Evolutionary conservation across 2,113 vertebrate genomes (phyloP).

Genomic region (Typhlomys cinereus): DNA sequence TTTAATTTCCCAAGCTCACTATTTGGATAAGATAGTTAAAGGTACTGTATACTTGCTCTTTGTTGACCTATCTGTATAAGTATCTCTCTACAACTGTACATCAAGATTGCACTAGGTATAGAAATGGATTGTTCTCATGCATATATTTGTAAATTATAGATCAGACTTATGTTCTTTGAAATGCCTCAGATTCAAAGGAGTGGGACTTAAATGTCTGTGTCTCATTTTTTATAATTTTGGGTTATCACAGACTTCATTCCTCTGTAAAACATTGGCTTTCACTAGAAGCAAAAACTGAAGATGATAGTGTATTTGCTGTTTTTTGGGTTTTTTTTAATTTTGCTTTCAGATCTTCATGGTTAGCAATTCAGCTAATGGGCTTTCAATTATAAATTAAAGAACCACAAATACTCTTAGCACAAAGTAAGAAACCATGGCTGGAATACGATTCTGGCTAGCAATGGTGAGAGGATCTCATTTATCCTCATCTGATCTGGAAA

Average conservation of each 20-base stretch:
- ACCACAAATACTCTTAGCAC: slow-evolving; percentile 43
- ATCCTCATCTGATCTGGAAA: slow-evolving; percentile 13
- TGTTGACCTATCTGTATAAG: slow-evolving; percentile 80
- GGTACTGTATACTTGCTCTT: slow-evolving; percentile 94
- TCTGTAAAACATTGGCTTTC: slow-evolving; percentile 80
- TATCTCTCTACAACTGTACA: slow-evolving; percentile 66
- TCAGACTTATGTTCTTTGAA: slow-evolving; percentile 74
- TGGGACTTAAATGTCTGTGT: slow-evolving; percentile 78
- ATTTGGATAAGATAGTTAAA: slow-evolving; percentile 99
- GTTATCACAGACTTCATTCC: slow-evolving; percentile 71
- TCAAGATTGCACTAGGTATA: slow-evolving; percentile 73
- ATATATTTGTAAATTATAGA: slow-evolving; percentile 78
- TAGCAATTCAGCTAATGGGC: slow-evolving; percentile 49
- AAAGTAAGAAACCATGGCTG: slow-evolving; percentile 65
- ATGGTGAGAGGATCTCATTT: slow-evolving; percentile 47
- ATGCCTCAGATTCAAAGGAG: slow-evolving; percentile 76
- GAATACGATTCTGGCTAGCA: slow-evolving; percentile 69
- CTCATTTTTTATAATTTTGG: slow-evolving; percentile 75
- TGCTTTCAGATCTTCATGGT: slow-evolving; percentile 64
- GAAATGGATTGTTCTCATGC: slow-evolving; percentile 76
- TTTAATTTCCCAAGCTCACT: slow-evolving; percentile 95
- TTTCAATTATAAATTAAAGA: slow-evolving; percentile 67
- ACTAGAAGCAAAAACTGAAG: slow-evolving; percentile 84
- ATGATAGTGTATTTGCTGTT: slow-evolving; percentile 85
- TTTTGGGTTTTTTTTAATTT: slow-evolving; percentile 56